A percentile compares a stretch with the other conserved stretches of the same genome.
Conservation (phyloP, 2,113 vertebrate genomes). For the Amblyornis subalaris region DNA sequence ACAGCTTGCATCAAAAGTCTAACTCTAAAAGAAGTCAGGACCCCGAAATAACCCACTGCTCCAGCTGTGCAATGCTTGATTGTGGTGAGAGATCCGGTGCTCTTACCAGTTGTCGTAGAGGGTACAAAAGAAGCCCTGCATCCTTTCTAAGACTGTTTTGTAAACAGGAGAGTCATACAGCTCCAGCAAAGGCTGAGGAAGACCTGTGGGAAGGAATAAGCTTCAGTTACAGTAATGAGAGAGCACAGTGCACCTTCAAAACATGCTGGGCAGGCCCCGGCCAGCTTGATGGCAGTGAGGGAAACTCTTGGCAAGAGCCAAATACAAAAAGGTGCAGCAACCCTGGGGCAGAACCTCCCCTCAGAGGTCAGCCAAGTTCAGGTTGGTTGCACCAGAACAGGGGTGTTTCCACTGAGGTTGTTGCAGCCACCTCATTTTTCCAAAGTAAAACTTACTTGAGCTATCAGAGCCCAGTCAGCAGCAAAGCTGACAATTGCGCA, state of each 20-base stretch:
- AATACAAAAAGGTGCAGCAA: background rate
- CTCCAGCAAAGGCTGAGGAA: conserved; percentile 83
- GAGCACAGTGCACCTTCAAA: background rate
- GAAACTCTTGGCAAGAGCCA: background rate
- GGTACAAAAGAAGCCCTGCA: conserved; percentile 91
- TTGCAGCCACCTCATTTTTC: background rate
- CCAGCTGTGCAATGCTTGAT: background rate
- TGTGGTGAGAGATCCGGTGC: background rate
- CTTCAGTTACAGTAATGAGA: background rate
- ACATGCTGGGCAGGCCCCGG: background rate
- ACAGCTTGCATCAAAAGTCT: background rate
- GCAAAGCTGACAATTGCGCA: background rate
- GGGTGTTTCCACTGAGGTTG: background rate
- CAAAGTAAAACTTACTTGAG: background rate
- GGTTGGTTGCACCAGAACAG: background rate
- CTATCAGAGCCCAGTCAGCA: background rate
- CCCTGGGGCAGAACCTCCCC: background rate
- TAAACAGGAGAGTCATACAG: conserved; percentile 85
- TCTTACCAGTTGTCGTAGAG: conserved; percentile 93
- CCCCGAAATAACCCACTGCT: background rate
- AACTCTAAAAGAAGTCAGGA: background rate
- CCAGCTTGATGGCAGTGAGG: accelerated
- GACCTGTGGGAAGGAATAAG: conserved; percentile 69
- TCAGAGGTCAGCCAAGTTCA: background rate
- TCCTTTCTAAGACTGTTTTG: conserved; percentile 84